Conservation (phyloP, 2,113 vertebrate species). For the Poeciliopsis retropinna region DNA sequence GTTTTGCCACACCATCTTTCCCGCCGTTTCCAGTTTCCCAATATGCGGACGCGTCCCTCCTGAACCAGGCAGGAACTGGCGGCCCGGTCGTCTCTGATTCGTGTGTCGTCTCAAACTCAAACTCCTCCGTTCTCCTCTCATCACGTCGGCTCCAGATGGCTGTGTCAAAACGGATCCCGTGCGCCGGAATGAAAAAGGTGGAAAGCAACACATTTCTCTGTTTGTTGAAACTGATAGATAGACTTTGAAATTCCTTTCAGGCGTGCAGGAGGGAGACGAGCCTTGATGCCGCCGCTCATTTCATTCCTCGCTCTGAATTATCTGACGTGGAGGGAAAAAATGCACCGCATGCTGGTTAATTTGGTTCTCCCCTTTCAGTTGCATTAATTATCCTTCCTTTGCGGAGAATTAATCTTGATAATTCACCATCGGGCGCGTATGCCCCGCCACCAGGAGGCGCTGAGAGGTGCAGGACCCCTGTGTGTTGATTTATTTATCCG, state of each 20-base stretch:
- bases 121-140: constrained; percentile 73
- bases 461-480: constrained; percentile 56
- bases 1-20: constrained; percentile 49
- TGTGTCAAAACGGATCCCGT: constrained; percentile 70
- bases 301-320: constrained; percentile 35
- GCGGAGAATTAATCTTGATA: constrained; percentile 63
- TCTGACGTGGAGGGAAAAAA: constrained; percentile 38
- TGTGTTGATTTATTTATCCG: constrained; percentile 82
- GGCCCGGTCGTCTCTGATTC: constrained; percentile 53
- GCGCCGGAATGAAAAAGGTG: constrained; percentile 27
- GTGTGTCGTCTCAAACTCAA: constrained; percentile 77
- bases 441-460: constrained; percentile 77
- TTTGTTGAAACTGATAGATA: constrained; percentile 74
- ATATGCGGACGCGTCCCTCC: constrained; percentile 72
- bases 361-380: constrained; percentile 38
- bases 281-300: constrained; percentile 59
- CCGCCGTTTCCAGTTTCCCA: constrained; percentile 56
- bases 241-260: constrained; percentile 74
- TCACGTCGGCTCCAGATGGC: constrained; percentile 79
- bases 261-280: constrained; percentile 59
- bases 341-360: constrained; percentile 25
- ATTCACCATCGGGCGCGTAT: constrained; percentile 34
- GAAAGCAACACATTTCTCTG: constrained; percentile 72
- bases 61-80: not conserved
- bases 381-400: constrained; percentile 63